Conservation (phyloP, 2,113 vertebrate genomes). For the Gavia stellata region DNA sequence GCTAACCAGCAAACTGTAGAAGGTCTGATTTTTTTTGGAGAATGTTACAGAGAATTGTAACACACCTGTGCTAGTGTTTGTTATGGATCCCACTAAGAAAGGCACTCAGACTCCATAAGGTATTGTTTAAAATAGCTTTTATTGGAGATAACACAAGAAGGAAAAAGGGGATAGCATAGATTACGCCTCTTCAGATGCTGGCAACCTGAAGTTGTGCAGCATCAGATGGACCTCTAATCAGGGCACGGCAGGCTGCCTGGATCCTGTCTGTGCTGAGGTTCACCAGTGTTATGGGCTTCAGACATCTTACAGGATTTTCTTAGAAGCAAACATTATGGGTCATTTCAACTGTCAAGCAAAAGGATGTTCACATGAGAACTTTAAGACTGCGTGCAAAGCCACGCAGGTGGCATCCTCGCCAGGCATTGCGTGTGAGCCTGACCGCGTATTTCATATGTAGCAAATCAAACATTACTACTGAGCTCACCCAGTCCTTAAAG, state of each 20-base stretch:
- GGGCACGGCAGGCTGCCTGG: neutral
- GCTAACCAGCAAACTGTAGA: neutral
- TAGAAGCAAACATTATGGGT: neutral
- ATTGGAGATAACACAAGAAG: neutral
- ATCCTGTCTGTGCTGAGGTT: neutral
- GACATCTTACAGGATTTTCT: neutral
- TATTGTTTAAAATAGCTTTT: neutral
- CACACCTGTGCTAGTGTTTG: neutral
- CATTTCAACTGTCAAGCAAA: neutral
- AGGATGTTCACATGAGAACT: neutral
- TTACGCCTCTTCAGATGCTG: neutral
- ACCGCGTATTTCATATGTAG: neutral
- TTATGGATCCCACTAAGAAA: neutral
- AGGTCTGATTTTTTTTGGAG: neutral
- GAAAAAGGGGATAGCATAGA: neutral
- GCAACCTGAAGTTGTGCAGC: neutral
- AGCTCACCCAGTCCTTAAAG: neutral
- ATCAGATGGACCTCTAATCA: neutral
- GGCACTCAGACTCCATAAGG: neutral
- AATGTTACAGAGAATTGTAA: neutral
- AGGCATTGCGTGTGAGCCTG: neutral
- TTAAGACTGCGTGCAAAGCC: neutral
- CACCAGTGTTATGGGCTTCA: neutral
- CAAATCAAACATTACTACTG: neutral
- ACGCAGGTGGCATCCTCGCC: accelerated